A percentile compares a stretch with the other conserved stretches of the same genome.
Conservation (phyloP, 2,113 vertebrate species). For the Ophthalmolycus amberensis region DNA sequence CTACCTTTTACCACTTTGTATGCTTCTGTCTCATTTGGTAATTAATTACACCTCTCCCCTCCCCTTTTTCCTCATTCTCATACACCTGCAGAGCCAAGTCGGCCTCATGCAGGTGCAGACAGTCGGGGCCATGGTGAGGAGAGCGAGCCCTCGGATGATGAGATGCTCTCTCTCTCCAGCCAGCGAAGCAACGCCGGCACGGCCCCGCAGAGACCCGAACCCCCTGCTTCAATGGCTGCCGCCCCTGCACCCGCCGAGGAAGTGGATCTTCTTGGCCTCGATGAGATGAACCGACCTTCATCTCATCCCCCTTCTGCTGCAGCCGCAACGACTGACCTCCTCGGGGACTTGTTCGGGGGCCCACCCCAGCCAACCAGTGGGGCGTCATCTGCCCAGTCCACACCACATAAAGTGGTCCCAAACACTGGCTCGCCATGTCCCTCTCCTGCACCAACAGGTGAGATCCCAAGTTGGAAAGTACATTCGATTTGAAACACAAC, state of each 20-base stretch:
- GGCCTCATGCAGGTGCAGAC: conserved; percentile 85
- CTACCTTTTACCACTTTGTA: not conserved
- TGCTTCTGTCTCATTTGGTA: not conserved
- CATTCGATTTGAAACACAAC: not conserved
- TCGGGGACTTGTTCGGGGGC: conserved; percentile 92
- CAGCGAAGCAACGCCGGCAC: conserved; percentile 90
- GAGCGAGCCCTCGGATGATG: conserved; percentile 97
- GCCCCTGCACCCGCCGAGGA: conserved; percentile 84
- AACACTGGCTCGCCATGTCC: conserved; percentile 88
- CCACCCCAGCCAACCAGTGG: conserved; percentile 81
- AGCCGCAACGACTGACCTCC: conserved; percentile 90
- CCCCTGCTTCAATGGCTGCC: conserved; percentile 61
- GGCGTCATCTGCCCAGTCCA: conserved; percentile 90
- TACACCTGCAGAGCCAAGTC: conserved; percentile 78
- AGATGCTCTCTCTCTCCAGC: conserved; percentile 96
- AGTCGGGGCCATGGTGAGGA: conserved; percentile 90
- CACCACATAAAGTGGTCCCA: conserved; percentile 87
- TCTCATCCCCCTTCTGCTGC: conserved; percentile 84
- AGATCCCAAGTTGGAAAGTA: conserved; percentile 4
- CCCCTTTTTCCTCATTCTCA: not conserved
- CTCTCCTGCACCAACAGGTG: conserved; percentile 82
- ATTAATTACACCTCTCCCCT: not conserved
- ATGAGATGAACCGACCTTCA: conserved; percentile 79
- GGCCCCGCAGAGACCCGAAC: conserved; percentile 82
- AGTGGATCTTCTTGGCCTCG: conserved; percentile 93